Evolutionary conservation across 1,140 invertebrate genomes (phyloP).

Genomic region (Scaptomyza pallida): DNA sequence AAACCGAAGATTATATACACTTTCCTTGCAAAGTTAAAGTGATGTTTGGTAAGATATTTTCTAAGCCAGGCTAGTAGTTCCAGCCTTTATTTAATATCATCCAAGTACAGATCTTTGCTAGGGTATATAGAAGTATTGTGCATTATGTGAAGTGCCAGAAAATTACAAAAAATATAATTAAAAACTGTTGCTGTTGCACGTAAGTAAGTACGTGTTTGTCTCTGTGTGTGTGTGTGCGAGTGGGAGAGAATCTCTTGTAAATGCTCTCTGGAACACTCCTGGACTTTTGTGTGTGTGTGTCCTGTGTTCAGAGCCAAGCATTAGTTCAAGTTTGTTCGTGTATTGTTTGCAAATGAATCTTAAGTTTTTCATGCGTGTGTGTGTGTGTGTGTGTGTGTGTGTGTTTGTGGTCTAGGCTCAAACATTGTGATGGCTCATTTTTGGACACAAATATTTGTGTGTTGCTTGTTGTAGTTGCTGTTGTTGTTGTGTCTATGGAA

Average conservation of each 20-base stretch:
- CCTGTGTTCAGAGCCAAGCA: constrained; percentile 9
- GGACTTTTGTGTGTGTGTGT: too few relatives aligned
- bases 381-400: neutral
- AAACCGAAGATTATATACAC: too few relatives aligned
- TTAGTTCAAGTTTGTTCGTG: constrained; percentile 18
- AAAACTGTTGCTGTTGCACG: constrained; percentile 15
- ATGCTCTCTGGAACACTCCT: constrained; percentile 1
- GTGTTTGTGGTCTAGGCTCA: neutral
- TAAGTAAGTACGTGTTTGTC: neutral
- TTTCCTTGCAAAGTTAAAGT: too few relatives aligned
- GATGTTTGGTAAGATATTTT: too few relatives aligned
- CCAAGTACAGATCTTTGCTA: too few relatives aligned
- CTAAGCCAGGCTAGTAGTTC: too few relatives aligned
- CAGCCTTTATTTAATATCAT: too few relatives aligned
- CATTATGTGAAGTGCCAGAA: constrained; percentile 2
- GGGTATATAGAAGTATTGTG: constrained; percentile 2
- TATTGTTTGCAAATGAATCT: constrained; percentile 71
- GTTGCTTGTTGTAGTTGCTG: constrained; percentile 23
- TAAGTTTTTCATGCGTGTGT: constrained; percentile 19
- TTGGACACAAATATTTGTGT: constrained; percentile 61
- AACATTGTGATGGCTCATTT: constrained; percentile 43
- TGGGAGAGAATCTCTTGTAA: neutral
- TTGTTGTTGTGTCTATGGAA: constrained; percentile 43
- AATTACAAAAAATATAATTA: constrained; percentile 50
- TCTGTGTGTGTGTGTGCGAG: neutral